Percentiles rank a stretch among this genome's conserved stretches.
These are phyloP conservation scores for Ailuropoda melanoleuca DNA, from an alignment of 2,113 vertebrate species.

Conservation along the genomic window DNA sequence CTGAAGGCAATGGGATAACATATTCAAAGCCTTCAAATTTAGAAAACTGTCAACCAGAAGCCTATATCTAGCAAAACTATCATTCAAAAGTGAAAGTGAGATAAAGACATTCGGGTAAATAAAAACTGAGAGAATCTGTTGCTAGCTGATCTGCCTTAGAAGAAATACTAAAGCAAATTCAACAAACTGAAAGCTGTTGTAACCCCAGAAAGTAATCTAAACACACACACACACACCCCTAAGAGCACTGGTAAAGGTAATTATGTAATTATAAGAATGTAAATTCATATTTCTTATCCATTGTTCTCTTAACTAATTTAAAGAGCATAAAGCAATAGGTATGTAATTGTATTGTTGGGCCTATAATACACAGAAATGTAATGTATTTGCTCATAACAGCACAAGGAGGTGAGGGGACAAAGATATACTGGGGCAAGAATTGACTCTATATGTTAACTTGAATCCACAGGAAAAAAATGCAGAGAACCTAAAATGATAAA, in stretches of 20 bases:
- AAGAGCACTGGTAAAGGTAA: neutral
- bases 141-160: neutral
- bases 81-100: neutral
- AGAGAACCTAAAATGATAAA: neutral
- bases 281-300: neutral
- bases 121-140: neutral
- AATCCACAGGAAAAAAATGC: neutral
- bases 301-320: neutral
- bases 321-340: neutral
- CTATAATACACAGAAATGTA: neutral
- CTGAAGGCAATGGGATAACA: neutral
- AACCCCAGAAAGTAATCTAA: neutral
- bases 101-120: neutral
- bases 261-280: neutral
- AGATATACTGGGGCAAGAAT: neutral
- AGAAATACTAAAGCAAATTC: neutral
- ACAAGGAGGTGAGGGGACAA: neutral
- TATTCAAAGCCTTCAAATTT: neutral
- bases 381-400: neutral
- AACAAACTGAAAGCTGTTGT: neutral
- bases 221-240: neutral
- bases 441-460: neutral
- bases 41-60: neutral
- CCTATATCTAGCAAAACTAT: neutral
- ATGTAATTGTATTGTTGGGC: neutral